Evolutionary conservation across 2,113 vertebrate genomes (phyloP), one percentile per base, ranked within the genome.

Genomic region (Chunga burmeisteri): DNA sequence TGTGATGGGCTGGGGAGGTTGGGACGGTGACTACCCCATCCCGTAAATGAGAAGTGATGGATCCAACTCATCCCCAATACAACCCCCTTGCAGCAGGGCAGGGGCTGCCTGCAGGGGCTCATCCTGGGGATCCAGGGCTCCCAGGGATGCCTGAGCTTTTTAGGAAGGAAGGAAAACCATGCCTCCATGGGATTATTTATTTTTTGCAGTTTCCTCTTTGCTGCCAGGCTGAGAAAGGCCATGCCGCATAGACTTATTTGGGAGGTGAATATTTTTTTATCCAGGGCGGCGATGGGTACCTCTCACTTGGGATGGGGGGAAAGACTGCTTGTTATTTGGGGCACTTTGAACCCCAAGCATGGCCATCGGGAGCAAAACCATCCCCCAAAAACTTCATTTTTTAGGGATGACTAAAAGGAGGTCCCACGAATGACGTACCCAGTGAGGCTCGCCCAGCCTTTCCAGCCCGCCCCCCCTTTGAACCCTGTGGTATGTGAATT

Each of bases 401-500:
- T 38, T 42, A 11, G 21, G 34, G 36, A 56, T 86, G 62, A 58
- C 58, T 88, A 66, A 46, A 79, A 16, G 86, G 89, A 67, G 40
- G 75, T 79, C 71, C 81, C 85, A 38, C 6, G 3, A 78, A 7
- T 77, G 90, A 80, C 6, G 13, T 40, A 34, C 49, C 14, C 20
- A 0, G 0, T 22, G 6, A 7, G 13, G 59, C 88, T 84, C 5
- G 2, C 72, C 52, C 73, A 20, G 68, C 56, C 89, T 79, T 91
- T 68, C 38, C 49, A 85, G 61, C 74, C 86, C 56, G 32, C 89
- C 93, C 81, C 86, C 73, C 21, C 87, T 93, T 94, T 96, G 95
- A 97, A 96, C 93, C 81, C 94, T 88, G 27, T 93, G 87, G 96
- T 91, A 96, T 96, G 96, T 81, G 93, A 92, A 91, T 97, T 96